Evolutionary conservation across 2,888 invertebrate genomes (phyloP).

Genomic region (Andricus quercusramuli): DNA sequence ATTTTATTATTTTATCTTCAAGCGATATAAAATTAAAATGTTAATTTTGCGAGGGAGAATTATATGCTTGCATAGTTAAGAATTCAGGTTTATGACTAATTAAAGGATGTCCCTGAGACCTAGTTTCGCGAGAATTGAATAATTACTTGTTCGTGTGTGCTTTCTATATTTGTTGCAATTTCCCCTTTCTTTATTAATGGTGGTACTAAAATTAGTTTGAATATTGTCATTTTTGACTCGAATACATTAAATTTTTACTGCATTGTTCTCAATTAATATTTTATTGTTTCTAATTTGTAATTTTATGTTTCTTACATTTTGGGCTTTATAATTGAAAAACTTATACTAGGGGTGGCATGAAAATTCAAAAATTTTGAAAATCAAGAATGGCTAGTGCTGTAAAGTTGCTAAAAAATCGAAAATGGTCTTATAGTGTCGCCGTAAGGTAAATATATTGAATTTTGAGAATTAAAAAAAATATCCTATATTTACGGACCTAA

Average conservation of each 20-base stretch:
- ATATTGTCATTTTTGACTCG: not conserved
- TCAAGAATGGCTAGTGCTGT: too few relatives aligned
- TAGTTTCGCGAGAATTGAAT: not conserved
- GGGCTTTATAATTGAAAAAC: too few relatives aligned
- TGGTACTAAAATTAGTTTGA: not conserved
- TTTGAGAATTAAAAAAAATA: too few relatives aligned
- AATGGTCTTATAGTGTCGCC: too few relatives aligned
- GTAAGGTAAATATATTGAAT: too few relatives aligned
- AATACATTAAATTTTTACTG: not conserved
- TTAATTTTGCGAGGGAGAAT: not conserved
- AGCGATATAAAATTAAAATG: not conserved
- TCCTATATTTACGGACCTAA: too few relatives aligned
- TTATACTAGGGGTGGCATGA: too few relatives aligned
- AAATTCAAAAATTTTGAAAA: too few relatives aligned
- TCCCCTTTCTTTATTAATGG: not conserved
- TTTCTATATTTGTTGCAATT: not conserved
- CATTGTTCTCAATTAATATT: not conserved
- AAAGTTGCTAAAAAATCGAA: too few relatives aligned
- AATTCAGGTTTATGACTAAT: not conserved
- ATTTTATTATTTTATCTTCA: too few relatives aligned
- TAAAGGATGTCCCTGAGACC: not conserved
- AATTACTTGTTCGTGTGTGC: not conserved
- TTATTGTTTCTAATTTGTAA: too few relatives aligned
- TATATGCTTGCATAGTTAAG: not conserved
- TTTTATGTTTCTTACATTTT: too few relatives aligned